Evolutionary conservation across 2,888 invertebrate species (phyloP).

Genomic region (Barypeithes pellucidus): DNA sequence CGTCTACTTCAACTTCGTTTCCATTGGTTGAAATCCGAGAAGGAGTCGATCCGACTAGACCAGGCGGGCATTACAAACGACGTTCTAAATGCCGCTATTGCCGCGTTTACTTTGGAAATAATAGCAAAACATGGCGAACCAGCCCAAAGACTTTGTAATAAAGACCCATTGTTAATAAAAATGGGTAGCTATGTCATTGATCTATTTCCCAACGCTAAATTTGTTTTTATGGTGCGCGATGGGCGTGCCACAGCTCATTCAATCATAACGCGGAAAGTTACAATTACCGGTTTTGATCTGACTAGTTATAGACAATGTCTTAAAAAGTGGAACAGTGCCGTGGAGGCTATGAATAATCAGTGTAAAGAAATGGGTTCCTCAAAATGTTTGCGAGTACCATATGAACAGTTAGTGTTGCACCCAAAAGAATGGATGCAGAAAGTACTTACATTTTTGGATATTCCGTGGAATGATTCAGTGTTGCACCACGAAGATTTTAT

Average conservation of each 20-base stretch:
- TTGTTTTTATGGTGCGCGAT: conserved; percentile 98
- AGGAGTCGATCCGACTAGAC: conserved; percentile 90
- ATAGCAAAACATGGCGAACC: conserved; percentile 97
- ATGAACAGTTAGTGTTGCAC: conserved; percentile 97
- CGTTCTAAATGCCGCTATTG: conserved; percentile 94
- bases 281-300: conserved; percentile 82
- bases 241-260: conserved; percentile 99
- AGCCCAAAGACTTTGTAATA: conserved; percentile 96
- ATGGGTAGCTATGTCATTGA: conserved; percentile 96
- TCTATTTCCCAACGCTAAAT: conserved; percentile 97
- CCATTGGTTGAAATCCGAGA: conserved; percentile 96
- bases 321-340: conserved; percentile 97
- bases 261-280: conserved; percentile 94
- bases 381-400: conserved; percentile 91
- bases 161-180: conserved; percentile 98
- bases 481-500: conserved; percentile 98
- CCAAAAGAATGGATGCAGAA: conserved; percentile 91
- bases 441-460: conserved; percentile 89
- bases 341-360: conserved; percentile 94
- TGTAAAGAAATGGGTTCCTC: conserved; percentile 86
- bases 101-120: conserved; percentile 96
- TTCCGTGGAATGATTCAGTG: conserved; percentile 96
- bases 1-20: conserved; percentile 95
- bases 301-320: conserved; percentile 94
- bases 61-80: conserved; percentile 96